Base-by-base conservation (phyloP, 2,888 invertebrate genomes). In the Mesochorus sp. region DNA sequence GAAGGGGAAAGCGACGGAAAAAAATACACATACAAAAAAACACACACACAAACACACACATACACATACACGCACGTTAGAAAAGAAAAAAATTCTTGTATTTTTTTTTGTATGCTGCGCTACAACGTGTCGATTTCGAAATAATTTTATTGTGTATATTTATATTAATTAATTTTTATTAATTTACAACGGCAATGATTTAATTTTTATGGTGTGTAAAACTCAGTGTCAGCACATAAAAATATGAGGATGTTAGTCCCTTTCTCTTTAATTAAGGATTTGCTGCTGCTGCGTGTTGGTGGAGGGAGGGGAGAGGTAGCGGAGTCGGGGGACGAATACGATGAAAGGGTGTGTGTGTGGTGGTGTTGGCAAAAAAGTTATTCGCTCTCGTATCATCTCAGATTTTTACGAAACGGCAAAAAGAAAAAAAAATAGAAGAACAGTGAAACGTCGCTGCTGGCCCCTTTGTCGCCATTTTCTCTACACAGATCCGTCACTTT, bases 141-240 rank as follows among this genome's bases (percentile, higher is more conserved):
- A 39, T 86, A 82, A 86, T 88, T 89, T 87, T 86, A 88, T 85
- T 86, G 87, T 89, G 89, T 90, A 89, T 87, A 90, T 88, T 68
- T 44, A 44, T 89, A n/a, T n/a, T n/a, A n/a, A n/a, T 21, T 2
- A 86, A 88, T 87, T 86, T 85, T 84, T 79, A 70, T 81, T 67
- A 62, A 34, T 72, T 81, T 76, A 73, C 66, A 78, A 84, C 74
- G 80, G 84, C 85, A 87, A 88, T 84, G 83, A 83, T 87, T 88
- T 87, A 84, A 87, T 85, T 88, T 88, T 86, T 87, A 90, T 84
- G 86, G 86, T 90, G 88, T 89, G n/a, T n/a, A n/a, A n/a, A n/a
- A 89, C 86, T 90, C 88, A 87, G 85, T 90, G 89, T 90, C 88
- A 88, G 88, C 88, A 89, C 88, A 86, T 89, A 88, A 88, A 88